Percentiles rank a stretch among this genome's conserved stretches.
These are phyloP conservation scores for Accipiter virgatus DNA, from an alignment of 2,113 vertebrate species.

Conservation along the genomic window DNA sequence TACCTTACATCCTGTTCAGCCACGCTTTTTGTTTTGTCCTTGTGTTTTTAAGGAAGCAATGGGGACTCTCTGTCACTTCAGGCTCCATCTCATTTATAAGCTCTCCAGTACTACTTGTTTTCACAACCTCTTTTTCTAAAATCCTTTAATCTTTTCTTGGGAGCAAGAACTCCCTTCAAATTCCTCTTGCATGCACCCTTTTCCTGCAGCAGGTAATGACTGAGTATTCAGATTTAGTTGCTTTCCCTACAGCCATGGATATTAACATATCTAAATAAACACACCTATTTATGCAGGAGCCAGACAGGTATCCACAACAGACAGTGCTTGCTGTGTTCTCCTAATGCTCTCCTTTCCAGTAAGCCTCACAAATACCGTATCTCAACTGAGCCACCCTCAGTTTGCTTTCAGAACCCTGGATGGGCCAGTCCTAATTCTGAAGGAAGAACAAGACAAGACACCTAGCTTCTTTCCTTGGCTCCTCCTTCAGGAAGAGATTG, in stretches of 20 bases:
- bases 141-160: constrained; percentile 26
- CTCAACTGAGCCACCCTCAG: background rate
- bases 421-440: background rate
- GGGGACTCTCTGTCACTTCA: background rate
- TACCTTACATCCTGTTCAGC: background rate
- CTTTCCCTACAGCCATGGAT: background rate
- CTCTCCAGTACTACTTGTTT: constrained; percentile 27
- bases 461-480: background rate
- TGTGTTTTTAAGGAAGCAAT: constrained; percentile 8
- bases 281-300: background rate
- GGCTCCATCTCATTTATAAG: constrained; percentile 19
- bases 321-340: background rate
- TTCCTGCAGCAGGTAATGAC: background rate
- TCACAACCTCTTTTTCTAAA: constrained; percentile 15
- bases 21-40: background rate
- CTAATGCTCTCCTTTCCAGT: background rate
- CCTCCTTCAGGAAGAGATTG: background rate
- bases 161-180: background rate
- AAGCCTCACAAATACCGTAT: background rate
- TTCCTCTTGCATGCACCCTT: background rate
- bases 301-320: background rate
- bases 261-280: background rate
- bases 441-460: background rate
- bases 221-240: background rate
- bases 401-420: background rate